Percentiles rank a stretch among this genome's conserved stretches.
Evolutionary conservation across 2,888 invertebrate genomes (phyloP).

Genomic region (Drosophila vallismaia): DNA sequence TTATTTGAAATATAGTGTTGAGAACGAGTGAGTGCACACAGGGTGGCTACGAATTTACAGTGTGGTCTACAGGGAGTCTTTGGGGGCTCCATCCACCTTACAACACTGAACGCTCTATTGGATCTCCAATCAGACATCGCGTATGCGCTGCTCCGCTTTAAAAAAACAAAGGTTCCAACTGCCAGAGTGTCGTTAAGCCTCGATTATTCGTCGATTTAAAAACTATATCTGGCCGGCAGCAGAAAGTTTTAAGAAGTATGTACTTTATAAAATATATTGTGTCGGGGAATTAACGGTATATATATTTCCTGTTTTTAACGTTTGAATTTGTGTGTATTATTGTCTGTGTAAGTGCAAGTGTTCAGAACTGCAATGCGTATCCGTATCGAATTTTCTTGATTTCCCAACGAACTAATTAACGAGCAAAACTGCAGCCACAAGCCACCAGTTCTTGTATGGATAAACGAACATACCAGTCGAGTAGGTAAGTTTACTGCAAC

Average conservation of each 20-base stretch:
- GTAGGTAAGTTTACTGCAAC: slow-evolving; percentile 51
- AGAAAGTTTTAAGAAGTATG: not conserved
- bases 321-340: slow-evolving; percentile 1
- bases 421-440: slow-evolving; percentile 31
- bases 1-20: not conserved
- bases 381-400: slow-evolving; percentile 67
- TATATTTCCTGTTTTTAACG: not conserved
- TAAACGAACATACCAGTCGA: slow-evolving; percentile 36
- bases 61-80: not conserved
- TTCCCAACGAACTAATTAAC: slow-evolving; percentile 43
- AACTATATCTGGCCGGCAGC: not conserved
- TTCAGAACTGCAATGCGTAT: slow-evolving; percentile 62
- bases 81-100: not conserved
- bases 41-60: not conserved
- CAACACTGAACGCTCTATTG: not conserved
- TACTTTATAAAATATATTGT: not conserved
- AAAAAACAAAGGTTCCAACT: not conserved
- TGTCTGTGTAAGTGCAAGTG: slow-evolving; percentile 25
- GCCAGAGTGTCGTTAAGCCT: not conserved
- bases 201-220: not conserved
- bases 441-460: slow-evolving; percentile 46
- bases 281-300: not conserved
- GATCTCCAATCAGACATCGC: not conserved
- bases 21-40: not conserved
- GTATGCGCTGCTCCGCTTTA: not conserved